These are phyloP conservation scores for Anticlea derivata DNA, from an alignment of 2,888 invertebrate genomes.

Conservation along the genomic window DNA sequence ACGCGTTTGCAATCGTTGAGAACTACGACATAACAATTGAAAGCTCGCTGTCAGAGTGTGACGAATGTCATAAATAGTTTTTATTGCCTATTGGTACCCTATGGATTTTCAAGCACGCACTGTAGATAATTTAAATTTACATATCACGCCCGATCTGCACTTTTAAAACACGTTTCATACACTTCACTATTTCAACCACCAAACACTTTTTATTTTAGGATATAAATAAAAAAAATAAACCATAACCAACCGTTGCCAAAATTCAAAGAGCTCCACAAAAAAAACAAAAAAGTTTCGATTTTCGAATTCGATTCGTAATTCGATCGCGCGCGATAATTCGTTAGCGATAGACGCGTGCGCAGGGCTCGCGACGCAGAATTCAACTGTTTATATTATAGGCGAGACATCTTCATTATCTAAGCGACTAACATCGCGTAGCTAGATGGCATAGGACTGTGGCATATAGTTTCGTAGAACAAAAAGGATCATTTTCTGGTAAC, in stretches of 20 bases:
- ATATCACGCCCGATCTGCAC: neutral
- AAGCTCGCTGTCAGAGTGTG: conserved; percentile 39
- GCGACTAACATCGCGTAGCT: conserved; percentile 40
- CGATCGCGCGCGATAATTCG: conserved; percentile 27
- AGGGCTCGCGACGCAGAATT: conserved; percentile 67
- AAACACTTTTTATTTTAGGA: neutral
- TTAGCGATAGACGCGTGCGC: conserved; percentile 69
- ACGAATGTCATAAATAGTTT: conserved; percentile 2
- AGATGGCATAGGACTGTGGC: conserved; percentile 35
- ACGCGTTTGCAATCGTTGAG: conserved; percentile 43
- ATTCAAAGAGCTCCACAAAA: conserved; percentile 15
- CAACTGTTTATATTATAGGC: conserved; percentile 63
- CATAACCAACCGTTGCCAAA: conserved; percentile 29
- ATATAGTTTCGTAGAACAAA: neutral
- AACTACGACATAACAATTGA: conserved; percentile 46
- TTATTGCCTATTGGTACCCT: neutral
- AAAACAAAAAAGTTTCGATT: conserved; percentile 19
- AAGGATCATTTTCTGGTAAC: neutral
- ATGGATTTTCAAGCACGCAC: too few species aligned
- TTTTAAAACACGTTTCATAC: neutral
- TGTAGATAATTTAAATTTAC: neutral
- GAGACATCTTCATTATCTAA: conserved; percentile 48
- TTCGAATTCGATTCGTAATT: conserved; percentile 29
- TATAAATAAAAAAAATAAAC: neutral
- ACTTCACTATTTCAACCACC: neutral